Base-by-base conservation (phyloP, 2,113 vertebrate genomes). In the Hystrix brachyura region DNA sequence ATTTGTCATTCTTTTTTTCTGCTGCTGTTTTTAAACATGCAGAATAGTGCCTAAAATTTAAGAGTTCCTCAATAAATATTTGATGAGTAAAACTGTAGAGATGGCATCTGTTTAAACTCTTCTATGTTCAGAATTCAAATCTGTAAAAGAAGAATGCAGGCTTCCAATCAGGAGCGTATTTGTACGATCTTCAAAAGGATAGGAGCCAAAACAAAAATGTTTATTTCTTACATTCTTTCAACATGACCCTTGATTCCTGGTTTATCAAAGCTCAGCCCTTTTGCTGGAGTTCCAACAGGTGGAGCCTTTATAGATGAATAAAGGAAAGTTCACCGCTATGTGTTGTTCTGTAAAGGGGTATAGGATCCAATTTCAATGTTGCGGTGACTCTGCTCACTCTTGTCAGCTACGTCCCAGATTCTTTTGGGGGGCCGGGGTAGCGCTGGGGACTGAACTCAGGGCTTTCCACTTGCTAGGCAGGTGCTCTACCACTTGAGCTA, bases 151-250 rank as follows among this genome's bases (percentile, higher is more conserved):
- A 95, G 84, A 94, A 94, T 38, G 32, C 15, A 51, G 38, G 27
- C 8, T 62, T 97, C 65, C 23, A 94, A 34, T 72, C 48, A 34
- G 80, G 57, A 76, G 11, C 2, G 12, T 48, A 25, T 79, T 78
- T 86, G n/a, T 34, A 74, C 46, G 21, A 83, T 79, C 46, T 91
- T 94, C 57, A 88, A 80, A 94, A 80, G 9, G 29, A 89, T 0
- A 80, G 46, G 79, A 88, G 10, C 34, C 69, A 90, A 97, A 90
- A 92, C 43, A n/a, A 79, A 87, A 72, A 51, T 29, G 29, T 91
- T 85, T 81, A 21, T 88, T 69, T 79, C 72, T 96, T 74, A 60
- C 14, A 48, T 91, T 92, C 72, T 86, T 86, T 65, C 48, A 21
- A 65, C 43, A 81, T 32, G 67, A 94, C 32, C 53, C 86, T 29